Percentiles rank a stretch among this genome's conserved stretches.
Evolutionary conservation across 2,888 invertebrate genomes (phyloP).

Genomic region (Clostera curtula): DNA sequence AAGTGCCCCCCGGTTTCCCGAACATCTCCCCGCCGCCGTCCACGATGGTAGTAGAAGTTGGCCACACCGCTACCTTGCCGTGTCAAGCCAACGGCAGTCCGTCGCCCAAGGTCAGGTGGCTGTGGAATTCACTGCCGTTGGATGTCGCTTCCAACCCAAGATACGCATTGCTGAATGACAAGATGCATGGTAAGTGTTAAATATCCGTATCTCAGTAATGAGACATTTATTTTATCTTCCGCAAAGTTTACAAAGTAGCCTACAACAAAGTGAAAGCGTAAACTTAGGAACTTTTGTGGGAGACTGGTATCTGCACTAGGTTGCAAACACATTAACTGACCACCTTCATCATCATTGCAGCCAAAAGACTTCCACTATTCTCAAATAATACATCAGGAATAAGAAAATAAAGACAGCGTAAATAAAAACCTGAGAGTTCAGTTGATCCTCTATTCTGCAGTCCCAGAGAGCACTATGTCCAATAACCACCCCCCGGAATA

Average conservation of each 20-base stretch:
- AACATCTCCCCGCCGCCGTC: conserved; percentile 86
- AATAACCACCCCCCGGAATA: too few species aligned
- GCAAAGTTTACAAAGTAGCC: not conserved
- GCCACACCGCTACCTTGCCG: conserved; percentile 90
- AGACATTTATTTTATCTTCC: not conserved
- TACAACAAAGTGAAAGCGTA: conserved; percentile 9
- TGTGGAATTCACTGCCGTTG: conserved; percentile 93
- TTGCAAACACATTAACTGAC: too few species aligned
- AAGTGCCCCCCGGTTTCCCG: conserved; percentile 94
- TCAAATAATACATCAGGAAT: too few species aligned
- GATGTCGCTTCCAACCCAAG: conserved; percentile 87
- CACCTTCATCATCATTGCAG: too few species aligned
- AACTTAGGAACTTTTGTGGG: too few species aligned
- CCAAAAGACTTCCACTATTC: too few species aligned
- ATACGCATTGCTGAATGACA: conserved; percentile 88
- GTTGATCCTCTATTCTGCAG: too few species aligned
- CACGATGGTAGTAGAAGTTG: conserved; percentile 96
- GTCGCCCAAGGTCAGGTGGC: conserved; percentile 90
- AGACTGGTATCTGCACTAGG: too few species aligned
- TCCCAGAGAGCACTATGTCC: too few species aligned
- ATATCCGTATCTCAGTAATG: conserved; percentile 1
- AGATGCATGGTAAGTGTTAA: conserved; percentile 81
- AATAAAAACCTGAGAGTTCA: too few species aligned
- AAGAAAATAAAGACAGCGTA: too few species aligned
- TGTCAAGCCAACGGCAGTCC: conserved; percentile 93